Evolutionary conservation across 2,888 invertebrate genomes (phyloP), one percentile per base, ranked within the genome.

Genomic region (Antheraea assamensis): DNA sequence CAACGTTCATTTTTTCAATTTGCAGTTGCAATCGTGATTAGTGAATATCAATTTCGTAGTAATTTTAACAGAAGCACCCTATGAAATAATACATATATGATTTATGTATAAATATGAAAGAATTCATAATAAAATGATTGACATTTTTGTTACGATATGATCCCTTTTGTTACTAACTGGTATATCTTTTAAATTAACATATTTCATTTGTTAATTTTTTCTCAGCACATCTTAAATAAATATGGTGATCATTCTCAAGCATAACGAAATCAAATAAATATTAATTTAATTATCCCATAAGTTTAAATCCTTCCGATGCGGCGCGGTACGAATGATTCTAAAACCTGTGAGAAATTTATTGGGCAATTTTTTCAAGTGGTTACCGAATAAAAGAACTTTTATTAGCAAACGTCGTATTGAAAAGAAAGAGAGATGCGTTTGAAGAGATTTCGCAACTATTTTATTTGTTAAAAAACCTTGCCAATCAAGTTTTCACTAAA

Each of bases 401-500:
- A 86, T 88, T 88, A 83, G 76, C 81, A 81, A 85, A 83, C 75
- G 75, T 72, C 74, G 70, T 79, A 80, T 85, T 87, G 82, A 84
- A 88, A 83, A 85, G 84, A 78, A 82, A 81, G 81, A 82, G 81
- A 89, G 90, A 91, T 88, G 83, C 84, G 80, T 90, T 89, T 90
- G 82, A 87, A 90, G 89, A 89, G 90, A 92, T 90, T 89, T 84
- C 82, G 83, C 82, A 86, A 87, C 84, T 68, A 84, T 82, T 82
- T 87, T 83, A 75, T 76, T 61, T 35, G 27, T 80, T 81, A 82
- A 87, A 90, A 91, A 92, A 92, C 87, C 87, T 90, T 79, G 88
- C 93, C 92, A 93, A 94, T 94, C 94, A 93, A 93, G 91, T 91
- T 93, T 92, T 87, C 90, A 92, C 92, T 92, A 90, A 87, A 89